These are phyloP conservation scores for Phaetusa simplex DNA, from an alignment of 2,113 vertebrate genomes.

Conservation along the genomic window DNA sequence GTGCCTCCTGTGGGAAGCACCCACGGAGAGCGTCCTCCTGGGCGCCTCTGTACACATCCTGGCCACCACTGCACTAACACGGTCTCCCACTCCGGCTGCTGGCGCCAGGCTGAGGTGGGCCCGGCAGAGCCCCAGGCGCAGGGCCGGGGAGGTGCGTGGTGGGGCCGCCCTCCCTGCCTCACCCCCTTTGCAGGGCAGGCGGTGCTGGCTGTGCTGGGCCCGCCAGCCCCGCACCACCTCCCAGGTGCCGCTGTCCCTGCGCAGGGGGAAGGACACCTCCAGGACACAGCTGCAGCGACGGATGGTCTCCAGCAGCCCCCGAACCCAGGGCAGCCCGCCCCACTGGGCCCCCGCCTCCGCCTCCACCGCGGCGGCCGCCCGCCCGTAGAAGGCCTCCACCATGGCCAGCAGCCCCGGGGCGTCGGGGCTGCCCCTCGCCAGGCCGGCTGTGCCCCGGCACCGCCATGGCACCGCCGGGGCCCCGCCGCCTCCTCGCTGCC, in stretches of 20 bases:
- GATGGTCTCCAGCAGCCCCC: neutral
- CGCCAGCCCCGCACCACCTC: neutral
- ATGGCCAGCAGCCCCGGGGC: neutral
- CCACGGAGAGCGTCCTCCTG: neutral
- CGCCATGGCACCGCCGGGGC: fast-evolving
- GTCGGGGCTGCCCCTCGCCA: neutral
- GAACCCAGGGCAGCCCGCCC: neutral
- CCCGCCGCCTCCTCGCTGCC: fast-evolving
- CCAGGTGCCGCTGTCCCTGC: neutral
- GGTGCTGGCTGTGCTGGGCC: neutral
- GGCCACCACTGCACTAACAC: fast-evolving
- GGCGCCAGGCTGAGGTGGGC: fast-evolving
- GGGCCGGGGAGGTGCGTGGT: fast-evolving
- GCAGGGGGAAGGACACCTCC: neutral
- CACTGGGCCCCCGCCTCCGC: neutral
- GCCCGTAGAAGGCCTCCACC: neutral
- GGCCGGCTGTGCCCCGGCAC: fast-evolving
- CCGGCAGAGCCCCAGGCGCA: fast-evolving
- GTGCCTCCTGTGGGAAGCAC: neutral
- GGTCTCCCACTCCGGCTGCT: no score
- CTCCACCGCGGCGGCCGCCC: neutral
- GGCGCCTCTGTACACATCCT: fast-evolving
- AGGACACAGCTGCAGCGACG: neutral
- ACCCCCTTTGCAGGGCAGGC: neutral
- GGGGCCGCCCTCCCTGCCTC: fast-evolving